phyloP scores from a whole-genome alignment of 2,888 invertebrate species.

The Tetragonisca angustula region DNA sequence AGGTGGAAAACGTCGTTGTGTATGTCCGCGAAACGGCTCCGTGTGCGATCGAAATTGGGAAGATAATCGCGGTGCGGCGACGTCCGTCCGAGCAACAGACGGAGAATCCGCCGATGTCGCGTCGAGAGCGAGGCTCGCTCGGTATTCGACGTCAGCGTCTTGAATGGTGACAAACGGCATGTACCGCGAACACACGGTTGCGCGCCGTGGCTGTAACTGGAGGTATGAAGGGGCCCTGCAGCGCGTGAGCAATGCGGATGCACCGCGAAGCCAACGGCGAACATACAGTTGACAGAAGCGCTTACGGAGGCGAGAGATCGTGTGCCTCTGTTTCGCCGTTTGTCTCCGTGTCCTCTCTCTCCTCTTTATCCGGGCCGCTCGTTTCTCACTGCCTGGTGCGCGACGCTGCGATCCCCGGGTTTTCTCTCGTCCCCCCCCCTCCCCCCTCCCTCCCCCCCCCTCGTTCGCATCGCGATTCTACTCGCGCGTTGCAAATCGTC shows the following conservation, averaged over 20 bases:
- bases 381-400: conserved; percentile 7
- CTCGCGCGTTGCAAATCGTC: too few relatives aligned
- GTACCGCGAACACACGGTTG: conserved; percentile 69
- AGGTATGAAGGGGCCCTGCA: conserved; percentile 63
- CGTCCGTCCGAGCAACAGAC: conserved; percentile 26
- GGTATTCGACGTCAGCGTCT: conserved; percentile 70
- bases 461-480: background rate
- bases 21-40: background rate
- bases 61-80: background rate
- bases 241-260: conserved; percentile 72
- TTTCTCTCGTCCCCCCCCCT: too few relatives aligned
- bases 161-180: conserved; percentile 74
- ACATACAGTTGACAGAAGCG: conserved; percentile 70
- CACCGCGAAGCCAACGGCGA: conserved; percentile 54
- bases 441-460: too few relatives aligned
- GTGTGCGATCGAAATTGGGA: background rate
- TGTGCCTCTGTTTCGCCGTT: conserved; percentile 43
- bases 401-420: too few relatives aligned
- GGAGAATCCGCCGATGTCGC: conserved; percentile 53
- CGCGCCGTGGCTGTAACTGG: conserved; percentile 63
- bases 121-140: conserved; percentile 61
- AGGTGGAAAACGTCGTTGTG: conserved; percentile 2
- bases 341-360: background rate
- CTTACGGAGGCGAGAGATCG: conserved; percentile 70
- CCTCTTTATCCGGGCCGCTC: conserved; percentile 7